Evolutionary conservation across 2,113 vertebrate genomes (phyloP).

Genomic region (Tachysurus fulvidraco): DNA sequence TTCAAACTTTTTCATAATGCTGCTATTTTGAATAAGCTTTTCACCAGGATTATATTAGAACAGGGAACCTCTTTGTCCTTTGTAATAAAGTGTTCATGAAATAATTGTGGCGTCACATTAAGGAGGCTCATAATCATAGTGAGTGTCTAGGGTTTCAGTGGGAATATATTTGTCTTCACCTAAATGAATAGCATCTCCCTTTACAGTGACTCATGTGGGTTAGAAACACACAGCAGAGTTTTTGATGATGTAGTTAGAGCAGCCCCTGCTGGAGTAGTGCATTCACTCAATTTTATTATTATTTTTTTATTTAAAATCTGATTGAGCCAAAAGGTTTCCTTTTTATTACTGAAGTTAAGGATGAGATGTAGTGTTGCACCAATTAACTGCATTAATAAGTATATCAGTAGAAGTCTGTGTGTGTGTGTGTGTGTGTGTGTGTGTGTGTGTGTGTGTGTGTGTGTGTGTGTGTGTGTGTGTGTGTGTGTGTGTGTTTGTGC

Average conservation of each 20-base stretch:
- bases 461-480: conserved; percentile 5
- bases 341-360: neutral
- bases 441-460: neutral
- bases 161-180: conserved; percentile 36
- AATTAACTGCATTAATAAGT: neutral
- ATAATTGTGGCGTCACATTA: conserved; percentile 38
- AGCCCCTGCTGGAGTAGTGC: conserved; percentile 66
- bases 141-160: conserved; percentile 46
- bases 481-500: neutral
- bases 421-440: neutral
- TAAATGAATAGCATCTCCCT: conserved; percentile 33
- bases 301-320: neutral
- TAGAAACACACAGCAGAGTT: neutral
- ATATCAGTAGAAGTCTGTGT: neutral
- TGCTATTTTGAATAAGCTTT: neutral
- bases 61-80: conserved; percentile 43
- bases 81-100: conserved; percentile 43
- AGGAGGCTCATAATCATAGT: conserved; percentile 31
- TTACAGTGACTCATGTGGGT: conserved; percentile 17
- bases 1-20: neutral
- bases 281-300: neutral
- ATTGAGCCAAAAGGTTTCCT: neutral
- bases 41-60: conserved; percentile 15
- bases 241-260: conserved; percentile 59
- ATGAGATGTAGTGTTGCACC: neutral